Conservation (phyloP, 1,140 invertebrate species). For the Scaptodrosophila lebanonensis region DNA sequence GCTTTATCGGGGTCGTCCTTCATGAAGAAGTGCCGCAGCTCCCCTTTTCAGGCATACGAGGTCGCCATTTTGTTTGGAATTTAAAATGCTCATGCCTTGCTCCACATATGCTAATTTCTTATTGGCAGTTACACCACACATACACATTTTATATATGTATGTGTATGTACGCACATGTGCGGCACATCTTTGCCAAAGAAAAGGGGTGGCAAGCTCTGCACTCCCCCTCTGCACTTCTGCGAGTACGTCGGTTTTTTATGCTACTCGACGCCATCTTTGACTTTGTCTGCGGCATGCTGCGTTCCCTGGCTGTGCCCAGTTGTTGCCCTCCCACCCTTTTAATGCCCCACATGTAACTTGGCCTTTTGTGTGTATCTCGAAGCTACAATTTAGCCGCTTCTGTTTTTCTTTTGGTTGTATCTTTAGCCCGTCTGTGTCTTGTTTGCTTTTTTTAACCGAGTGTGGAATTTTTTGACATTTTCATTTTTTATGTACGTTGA, state of each 20-base stretch:
- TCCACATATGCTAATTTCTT: too few relatives aligned
- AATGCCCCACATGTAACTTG: constrained; percentile 4
- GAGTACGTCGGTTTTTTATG: too few relatives aligned
- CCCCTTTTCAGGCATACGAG: too few relatives aligned
- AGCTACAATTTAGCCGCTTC: too few relatives aligned
- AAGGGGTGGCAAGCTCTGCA: constrained; percentile 32
- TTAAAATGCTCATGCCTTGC: background rate
- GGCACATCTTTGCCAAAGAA: background rate
- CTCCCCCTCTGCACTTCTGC: too few relatives aligned
- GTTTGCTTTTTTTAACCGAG: constrained; percentile 42
- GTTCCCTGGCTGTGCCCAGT: background rate
- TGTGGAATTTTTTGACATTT: constrained; percentile 49
- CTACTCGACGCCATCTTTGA: constrained; percentile 35
- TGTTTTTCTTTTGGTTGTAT: constrained; percentile 18
- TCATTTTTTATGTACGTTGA: constrained; percentile 42
- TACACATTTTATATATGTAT: constrained; percentile 28
- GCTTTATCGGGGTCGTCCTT: too few relatives aligned
- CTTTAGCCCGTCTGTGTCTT: constrained; percentile 27
- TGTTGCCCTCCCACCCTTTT: background rate
- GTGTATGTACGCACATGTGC: constrained; percentile 20
- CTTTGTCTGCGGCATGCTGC: constrained; percentile 12
- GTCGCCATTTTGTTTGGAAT: constrained; percentile 23
- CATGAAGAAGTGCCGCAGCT: too few relatives aligned
- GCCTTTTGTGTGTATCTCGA: background rate
- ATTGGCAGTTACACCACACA: background rate